phyloP scores from a whole-genome alignment of 2,113 vertebrate species.

The Boulengeromyrus knoepffleri region DNA sequence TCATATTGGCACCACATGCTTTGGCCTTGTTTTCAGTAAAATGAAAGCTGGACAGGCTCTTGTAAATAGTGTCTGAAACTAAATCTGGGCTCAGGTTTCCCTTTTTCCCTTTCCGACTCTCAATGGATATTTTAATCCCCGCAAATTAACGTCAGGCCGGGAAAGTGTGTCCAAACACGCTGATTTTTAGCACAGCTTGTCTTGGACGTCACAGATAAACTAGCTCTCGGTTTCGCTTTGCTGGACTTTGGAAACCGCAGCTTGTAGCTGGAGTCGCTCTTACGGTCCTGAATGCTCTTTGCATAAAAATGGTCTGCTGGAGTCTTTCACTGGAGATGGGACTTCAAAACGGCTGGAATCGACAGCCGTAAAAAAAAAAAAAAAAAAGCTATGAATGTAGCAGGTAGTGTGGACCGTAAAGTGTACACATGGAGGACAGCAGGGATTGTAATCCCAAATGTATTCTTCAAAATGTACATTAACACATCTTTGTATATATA shows the following conservation, averaged over 20 bases:
- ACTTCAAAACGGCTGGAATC: neutral
- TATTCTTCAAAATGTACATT: neutral
- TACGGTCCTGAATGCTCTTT: conserved; percentile 16
- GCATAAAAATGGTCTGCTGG: conserved; percentile 27
- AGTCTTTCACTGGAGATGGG: neutral
- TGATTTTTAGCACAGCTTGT: neutral
- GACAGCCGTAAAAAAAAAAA: neutral
- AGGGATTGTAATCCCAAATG: neutral
- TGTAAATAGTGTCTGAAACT: neutral
- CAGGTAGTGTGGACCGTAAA: neutral
- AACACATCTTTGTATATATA: neutral
- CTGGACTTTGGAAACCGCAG: conserved; percentile 8
- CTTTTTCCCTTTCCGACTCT: neutral
- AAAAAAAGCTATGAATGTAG: neutral
- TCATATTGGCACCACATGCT: neutral
- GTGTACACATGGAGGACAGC: neutral
- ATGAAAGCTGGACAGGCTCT: neutral
- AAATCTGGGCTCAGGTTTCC: neutral
- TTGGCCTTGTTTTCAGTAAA: neutral
- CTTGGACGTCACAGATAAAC: conserved; percentile 14
- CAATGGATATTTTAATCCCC: neutral
- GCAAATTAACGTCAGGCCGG: neutral
- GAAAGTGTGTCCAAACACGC: neutral
- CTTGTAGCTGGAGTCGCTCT: neutral
- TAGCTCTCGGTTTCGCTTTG: neutral